A percentile compares a stretch with the other conserved stretches of the same genome.
phyloP scores from a whole-genome alignment of 2,797 vertebrate species.

The Chelidonichthys spinosus region DNA sequence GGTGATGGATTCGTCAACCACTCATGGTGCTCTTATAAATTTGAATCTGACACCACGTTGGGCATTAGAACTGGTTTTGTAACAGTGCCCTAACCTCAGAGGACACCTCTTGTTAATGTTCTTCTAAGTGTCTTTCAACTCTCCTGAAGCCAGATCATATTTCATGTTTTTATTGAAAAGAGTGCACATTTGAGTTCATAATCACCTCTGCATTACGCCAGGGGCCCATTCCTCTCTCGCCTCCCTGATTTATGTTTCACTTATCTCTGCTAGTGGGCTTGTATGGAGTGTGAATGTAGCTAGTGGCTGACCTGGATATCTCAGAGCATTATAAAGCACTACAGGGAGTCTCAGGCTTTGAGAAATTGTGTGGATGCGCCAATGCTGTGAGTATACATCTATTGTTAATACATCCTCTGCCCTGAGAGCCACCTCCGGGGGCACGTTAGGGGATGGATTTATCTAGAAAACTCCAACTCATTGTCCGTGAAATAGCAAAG shows the following conservation, averaged over 20 bases:
- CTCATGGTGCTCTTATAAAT: slow-evolving; percentile 15
- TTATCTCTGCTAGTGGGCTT: slow-evolving; percentile 73
- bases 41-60: slow-evolving; percentile 29
- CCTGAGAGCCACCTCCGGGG: slow-evolving; percentile 52
- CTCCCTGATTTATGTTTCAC: slow-evolving; percentile 79
- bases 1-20: slow-evolving; percentile 14
- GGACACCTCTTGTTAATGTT: slow-evolving; percentile 63
- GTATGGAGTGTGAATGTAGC: slow-evolving; percentile 54
- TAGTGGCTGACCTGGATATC: slow-evolving; percentile 75
- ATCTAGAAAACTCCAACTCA: slow-evolving; percentile 66
- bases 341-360: slow-evolving; percentile 61
- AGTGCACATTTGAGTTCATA: slow-evolving; percentile 81
- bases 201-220: slow-evolving; percentile 78
- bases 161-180: slow-evolving; percentile 81
- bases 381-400: slow-evolving; percentile 61
- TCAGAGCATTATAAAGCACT: slow-evolving; percentile 65
- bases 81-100: slow-evolving; percentile 46
- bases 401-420: slow-evolving; percentile 58
- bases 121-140: slow-evolving; percentile 71
- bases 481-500: slow-evolving; percentile 46
- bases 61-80: slow-evolving; percentile 29
- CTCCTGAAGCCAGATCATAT: slow-evolving; percentile 73
- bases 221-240: slow-evolving; percentile 72
- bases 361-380: slow-evolving; percentile 56
- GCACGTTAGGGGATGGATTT: slow-evolving; percentile 34